Evolutionary conservation across 2,888 invertebrate species (phyloP), one percentile per base, ranked within the genome.

Genomic region (Drosophila demipolita): DNA sequence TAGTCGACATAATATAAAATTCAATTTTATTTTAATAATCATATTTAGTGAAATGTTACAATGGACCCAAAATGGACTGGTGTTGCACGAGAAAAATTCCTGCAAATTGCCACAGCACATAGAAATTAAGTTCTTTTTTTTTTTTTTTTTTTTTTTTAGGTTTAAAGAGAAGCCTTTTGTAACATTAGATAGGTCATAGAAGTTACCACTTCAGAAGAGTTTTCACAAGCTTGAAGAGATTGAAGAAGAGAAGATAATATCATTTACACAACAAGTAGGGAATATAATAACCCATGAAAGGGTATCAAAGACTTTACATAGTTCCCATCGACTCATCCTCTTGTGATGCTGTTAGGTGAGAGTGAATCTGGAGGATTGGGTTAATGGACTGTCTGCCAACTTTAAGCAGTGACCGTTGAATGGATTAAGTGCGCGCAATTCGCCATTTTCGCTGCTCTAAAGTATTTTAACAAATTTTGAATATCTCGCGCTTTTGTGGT

Each of bases 351-450:
- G 20, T 15, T 29, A 29, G 29, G 20, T 45, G 20, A 12, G 3
- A 11, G 42, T 17, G 17, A 4, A 8, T 8, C 7, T 8, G 38
- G 6, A 32, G 5, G 3, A 11, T 26, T n/a, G 26, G 38, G 23
- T 45, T 45, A 45, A 45, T 26, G 54, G 35, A 23, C 63, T 73
- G 75, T 73, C 78, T 75, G 75, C 59, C 45, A 72, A 66, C 58
- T 64, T 48, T 42, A 36, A 61, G 65, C 66, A 36, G 53, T 36
- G 54, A 9, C 60, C 63, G 63, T 69, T 58, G 58, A 83, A 83
- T 81, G 87, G 75, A 82, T 87, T 78, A 81, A 82, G 82, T 65
- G 57, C 53, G 54, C 79, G 78, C 62, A 59, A 81, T 78, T 64
- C 78, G 67, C 63, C 82, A 72, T 83, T 77, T 83, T 83, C 63